Conservation (phyloP, 2,797 vertebrate species). For the Gymnothorax javanicus region DNA sequence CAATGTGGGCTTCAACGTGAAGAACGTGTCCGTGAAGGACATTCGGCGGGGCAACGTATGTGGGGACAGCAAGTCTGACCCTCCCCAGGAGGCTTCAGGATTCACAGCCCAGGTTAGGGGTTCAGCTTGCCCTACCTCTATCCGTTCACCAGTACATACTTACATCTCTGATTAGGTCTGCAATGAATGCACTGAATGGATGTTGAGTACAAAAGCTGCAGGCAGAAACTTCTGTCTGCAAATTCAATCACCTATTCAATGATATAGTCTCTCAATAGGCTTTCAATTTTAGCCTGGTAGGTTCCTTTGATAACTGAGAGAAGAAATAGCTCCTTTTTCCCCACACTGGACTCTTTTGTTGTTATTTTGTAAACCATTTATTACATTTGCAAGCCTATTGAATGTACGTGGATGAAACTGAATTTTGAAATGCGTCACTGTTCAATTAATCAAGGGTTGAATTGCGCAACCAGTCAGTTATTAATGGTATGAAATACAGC, state of each 20-base stretch:
- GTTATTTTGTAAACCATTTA: neutral
- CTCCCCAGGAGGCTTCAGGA: slow-evolving; percentile 47
- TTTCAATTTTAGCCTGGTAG: neutral
- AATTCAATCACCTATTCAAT: neutral
- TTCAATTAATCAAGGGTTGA: neutral
- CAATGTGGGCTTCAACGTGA: slow-evolving; percentile 61
- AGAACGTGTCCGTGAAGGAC: slow-evolving; percentile 61
- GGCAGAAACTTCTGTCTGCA: neutral
- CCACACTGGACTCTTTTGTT: neutral
- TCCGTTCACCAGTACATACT: neutral
- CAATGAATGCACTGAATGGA: neutral
- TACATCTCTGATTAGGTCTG: neutral
- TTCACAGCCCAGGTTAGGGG: slow-evolving; percentile 57
- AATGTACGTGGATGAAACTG: neutral
- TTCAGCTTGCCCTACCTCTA: neutral
- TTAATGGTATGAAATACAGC: neutral
- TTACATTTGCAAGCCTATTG: neutral
- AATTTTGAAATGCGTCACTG: neutral
- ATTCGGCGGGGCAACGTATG: slow-evolving; percentile 59
- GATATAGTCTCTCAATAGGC: neutral
- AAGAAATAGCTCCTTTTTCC: neutral
- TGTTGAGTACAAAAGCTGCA: neutral
- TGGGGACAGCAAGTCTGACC: slow-evolving; percentile 55
- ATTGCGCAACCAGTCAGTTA: too few species aligned
- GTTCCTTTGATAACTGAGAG: neutral